These are phyloP conservation scores for Caenorhabditis inopinata DNA, from an alignment of 1,140 invertebrate species.

Conservation along the genomic window DNA sequence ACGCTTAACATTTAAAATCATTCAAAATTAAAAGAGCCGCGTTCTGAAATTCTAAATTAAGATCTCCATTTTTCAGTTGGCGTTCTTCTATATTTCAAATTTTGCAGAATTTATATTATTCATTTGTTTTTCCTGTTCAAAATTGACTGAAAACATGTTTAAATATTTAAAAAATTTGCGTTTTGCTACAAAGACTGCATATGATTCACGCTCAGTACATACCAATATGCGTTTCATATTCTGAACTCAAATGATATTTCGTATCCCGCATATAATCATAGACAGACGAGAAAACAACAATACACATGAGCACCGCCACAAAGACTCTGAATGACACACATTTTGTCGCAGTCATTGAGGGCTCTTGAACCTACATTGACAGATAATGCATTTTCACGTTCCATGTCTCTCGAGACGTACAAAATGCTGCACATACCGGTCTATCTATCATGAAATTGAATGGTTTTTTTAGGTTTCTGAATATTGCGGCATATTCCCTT, in stretches of 20 bases:
- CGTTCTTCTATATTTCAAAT: not conserved
- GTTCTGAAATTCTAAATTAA: no score
- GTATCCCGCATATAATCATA: slow-evolving; percentile 11
- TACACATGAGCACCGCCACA: not conserved
- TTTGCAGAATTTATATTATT: not conserved
- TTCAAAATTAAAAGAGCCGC: no score
- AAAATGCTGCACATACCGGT: not conserved
- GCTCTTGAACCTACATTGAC: no score
- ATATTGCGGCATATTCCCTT: not conserved
- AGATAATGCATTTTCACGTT: not conserved
- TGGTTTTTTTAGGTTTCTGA: not conserved
- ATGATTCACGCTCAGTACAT: no score
- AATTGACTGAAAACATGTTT: not conserved
- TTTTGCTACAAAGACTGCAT: no score
- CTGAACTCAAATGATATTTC: not conserved
- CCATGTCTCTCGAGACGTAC: not conserved
- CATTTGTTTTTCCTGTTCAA: not conserved
- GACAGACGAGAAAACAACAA: slow-evolving; percentile 1
- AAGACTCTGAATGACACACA: not conserved
- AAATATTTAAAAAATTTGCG: not conserved
- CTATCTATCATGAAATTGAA: slow-evolving; percentile 15
- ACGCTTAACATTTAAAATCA: no score
- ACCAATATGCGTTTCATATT: not conserved
- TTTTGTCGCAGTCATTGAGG: no score
- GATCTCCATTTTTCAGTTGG: no score